phyloP scores from a whole-genome alignment of 2,113 vertebrate genomes.

The Callorhinus ursinus region DNA sequence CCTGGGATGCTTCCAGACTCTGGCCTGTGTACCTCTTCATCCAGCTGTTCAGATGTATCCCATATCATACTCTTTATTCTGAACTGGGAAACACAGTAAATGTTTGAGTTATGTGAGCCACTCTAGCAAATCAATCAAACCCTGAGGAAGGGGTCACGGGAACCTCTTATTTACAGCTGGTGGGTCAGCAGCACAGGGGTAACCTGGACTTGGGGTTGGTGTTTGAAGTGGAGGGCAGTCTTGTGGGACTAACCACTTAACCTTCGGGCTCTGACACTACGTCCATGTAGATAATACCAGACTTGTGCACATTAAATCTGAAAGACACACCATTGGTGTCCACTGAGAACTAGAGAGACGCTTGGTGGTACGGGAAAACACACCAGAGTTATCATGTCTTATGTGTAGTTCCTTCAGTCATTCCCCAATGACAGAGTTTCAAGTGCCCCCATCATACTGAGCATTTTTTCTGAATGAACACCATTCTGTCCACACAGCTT shows the following conservation, averaged over 20 bases:
- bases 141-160: background rate
- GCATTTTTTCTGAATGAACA: slow-evolving; percentile 42
- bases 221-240: background rate
- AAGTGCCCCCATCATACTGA: background rate
- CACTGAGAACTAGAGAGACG: background rate
- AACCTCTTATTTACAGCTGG: background rate
- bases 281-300: background rate
- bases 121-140: background rate
- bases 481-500: background rate
- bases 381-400: background rate
- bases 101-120: background rate
- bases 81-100: background rate
- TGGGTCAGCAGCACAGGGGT: background rate
- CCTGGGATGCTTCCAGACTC: background rate
- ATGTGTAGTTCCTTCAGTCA: background rate
- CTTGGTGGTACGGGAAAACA: background rate
- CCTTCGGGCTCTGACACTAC: background rate
- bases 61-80: background rate
- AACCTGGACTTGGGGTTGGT: background rate
- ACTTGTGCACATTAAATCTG: background rate
- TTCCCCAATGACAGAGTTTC: background rate
- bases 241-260: background rate
- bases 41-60: background rate
- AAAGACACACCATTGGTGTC: background rate
- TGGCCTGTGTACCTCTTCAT: background rate